Evolutionary conservation across 2,797 vertebrate species (phyloP).

Genomic region (Salarias fasciatus): DNA sequence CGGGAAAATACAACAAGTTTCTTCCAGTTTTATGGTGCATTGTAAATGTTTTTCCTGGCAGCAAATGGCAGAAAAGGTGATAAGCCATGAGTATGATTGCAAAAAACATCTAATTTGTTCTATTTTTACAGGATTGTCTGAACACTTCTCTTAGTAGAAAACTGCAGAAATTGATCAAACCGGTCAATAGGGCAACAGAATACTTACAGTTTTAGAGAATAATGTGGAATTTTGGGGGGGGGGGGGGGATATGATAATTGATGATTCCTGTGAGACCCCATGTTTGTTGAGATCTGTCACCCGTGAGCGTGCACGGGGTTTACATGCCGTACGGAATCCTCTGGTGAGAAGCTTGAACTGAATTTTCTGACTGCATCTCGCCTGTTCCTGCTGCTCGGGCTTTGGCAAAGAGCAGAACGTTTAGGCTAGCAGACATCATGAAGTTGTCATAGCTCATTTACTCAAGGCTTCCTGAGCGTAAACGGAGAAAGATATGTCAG

Average conservation of each 20-base stretch:
- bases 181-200: too few relatives aligned
- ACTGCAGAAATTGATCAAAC: too few relatives aligned
- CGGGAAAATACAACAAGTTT: too few relatives aligned
- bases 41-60: too few relatives aligned
- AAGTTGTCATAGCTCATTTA: slow-evolving; percentile 58
- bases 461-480: slow-evolving; percentile 39
- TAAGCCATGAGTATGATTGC: too few relatives aligned
- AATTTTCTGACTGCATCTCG: background rate
- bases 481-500: slow-evolving; percentile 56
- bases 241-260: background rate
- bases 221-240: too few relatives aligned
- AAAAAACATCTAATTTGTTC: too few relatives aligned
- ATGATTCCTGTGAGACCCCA: background rate
- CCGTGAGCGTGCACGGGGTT: background rate
- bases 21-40: too few relatives aligned
- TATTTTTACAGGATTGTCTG: too few relatives aligned
- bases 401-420: slow-evolving; percentile 24
- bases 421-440: slow-evolving; percentile 56
- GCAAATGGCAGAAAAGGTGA: too few relatives aligned
- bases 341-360: background rate
- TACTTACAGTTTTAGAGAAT: too few relatives aligned
- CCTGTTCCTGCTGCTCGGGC: slow-evolving; percentile 1
- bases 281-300: slow-evolving; percentile 15
- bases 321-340: background rate
- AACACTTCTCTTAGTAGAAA: too few relatives aligned